Conservation (phyloP, 2,113 vertebrate genomes). For the Carassius gibelio region DNA sequence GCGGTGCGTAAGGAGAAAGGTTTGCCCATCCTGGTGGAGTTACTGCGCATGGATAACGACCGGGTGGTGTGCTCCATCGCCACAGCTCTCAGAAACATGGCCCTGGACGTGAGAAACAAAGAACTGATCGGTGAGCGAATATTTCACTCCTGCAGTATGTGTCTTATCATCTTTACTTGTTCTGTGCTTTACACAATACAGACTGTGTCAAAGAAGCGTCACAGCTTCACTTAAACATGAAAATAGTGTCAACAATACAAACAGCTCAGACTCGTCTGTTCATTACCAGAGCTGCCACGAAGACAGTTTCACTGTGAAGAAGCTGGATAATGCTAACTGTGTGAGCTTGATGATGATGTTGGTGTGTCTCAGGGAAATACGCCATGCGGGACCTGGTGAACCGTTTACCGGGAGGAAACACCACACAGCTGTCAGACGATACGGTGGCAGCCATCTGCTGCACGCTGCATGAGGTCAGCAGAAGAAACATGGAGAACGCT, state of each 20-base stretch:
- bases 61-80: slow-evolving; percentile 97
- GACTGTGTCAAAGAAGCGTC: neutral
- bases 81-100: slow-evolving; percentile 96
- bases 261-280: neutral
- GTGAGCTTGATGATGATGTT: neutral
- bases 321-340: neutral
- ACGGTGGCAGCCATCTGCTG: slow-evolving; percentile 95
- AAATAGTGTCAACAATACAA: too few relatives aligned
- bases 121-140: slow-evolving; percentile 89
- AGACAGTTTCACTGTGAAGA: neutral
- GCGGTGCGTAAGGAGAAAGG: slow-evolving; percentile 97
- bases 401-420: slow-evolving; percentile 87
- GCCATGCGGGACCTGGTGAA: slow-evolving; percentile 97
- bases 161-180: neutral
- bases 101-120: slow-evolving; percentile 94
- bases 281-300: too few relatives aligned
- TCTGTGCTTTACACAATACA: neutral
- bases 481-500: slow-evolving; percentile 98
- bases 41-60: slow-evolving; percentile 97
- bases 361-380: slow-evolving; percentile 84
- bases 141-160: neutral
- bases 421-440: slow-evolving; percentile 88
- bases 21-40: slow-evolving; percentile 95
- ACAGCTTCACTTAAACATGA: too few relatives aligned
- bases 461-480: slow-evolving; percentile 95